Percentiles rank a stretch among this genome's conserved stretches.
These are phyloP conservation scores for Lasioglossum figueresi DNA, from an alignment of 2,888 invertebrate genomes.

Conservation along the genomic window DNA sequence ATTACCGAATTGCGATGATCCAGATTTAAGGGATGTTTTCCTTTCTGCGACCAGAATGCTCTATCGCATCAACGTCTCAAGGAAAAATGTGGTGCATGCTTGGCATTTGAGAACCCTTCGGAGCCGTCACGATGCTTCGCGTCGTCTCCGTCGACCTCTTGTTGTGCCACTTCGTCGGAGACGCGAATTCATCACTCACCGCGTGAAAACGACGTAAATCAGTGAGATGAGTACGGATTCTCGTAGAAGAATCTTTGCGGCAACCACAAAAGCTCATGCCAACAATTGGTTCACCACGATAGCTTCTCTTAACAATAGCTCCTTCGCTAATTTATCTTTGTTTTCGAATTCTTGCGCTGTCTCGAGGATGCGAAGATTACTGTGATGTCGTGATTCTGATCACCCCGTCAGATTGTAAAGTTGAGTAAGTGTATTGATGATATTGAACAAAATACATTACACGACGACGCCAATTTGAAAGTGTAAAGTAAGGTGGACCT, in stretches of 20 bases:
- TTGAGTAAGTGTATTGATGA: not conserved
- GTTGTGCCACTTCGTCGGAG: not conserved
- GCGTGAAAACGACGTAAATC: constrained; percentile 1
- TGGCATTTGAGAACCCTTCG: constrained; percentile 1
- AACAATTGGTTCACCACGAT: not conserved
- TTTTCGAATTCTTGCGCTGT: not conserved
- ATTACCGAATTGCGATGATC: not conserved
- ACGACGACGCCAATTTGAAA: too few species aligned
- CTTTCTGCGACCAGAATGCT: not conserved
- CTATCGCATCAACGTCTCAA: not conserved
- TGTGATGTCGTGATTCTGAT: not conserved
- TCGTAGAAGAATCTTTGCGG: not conserved
- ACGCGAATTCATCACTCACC: not conserved
- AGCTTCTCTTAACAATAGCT: not conserved
- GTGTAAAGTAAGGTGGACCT: too few species aligned
- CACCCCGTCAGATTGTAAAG: not conserved
- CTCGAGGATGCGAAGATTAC: not conserved
- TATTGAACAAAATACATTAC: not conserved
- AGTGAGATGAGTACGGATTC: not conserved
- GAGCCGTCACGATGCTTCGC: not conserved
- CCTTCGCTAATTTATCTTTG: not conserved
- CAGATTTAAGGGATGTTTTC: not conserved
- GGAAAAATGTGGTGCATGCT: not conserved
- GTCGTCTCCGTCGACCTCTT: not conserved
- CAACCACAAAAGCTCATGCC: not conserved